Conservation (phyloP, 2,797 vertebrate species). For the Emys orbicularis region DNA sequence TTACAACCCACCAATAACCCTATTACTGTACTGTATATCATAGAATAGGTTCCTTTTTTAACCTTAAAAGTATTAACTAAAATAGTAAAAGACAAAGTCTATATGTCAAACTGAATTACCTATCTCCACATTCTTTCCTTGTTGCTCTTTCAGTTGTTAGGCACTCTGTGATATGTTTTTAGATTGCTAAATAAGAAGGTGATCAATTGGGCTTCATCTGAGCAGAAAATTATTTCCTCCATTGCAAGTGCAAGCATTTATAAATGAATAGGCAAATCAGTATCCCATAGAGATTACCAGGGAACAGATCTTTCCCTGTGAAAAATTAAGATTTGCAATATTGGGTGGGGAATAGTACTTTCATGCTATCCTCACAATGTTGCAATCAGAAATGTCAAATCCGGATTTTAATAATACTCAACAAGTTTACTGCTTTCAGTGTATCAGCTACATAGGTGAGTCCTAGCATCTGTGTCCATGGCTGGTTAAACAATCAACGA, state of each 20-base stretch:
- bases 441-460: not conserved
- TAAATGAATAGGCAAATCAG: not conserved
- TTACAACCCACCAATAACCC: not conserved
- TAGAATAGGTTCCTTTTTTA: not conserved
- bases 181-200: not conserved
- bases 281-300: not conserved
- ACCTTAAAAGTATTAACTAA: not conserved
- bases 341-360: not conserved
- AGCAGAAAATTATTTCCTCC: not conserved
- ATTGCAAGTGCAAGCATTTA: not conserved
- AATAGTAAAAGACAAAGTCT: not conserved
- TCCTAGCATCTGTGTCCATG: not conserved
- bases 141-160: not conserved
- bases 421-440: not conserved
- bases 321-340: not conserved
- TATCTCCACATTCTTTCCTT: not conserved
- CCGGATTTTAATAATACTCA: not conserved
- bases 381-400: not conserved
- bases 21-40: not conserved
- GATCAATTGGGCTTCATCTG: not conserved
- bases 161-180: not conserved
- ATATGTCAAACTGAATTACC: not conserved
- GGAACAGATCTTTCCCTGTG: not conserved
- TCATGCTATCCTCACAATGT: not conserved
- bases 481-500: not conserved